These are phyloP conservation scores for Alauda arvensis DNA, from an alignment of 2,797 vertebrate genomes.

Conservation along the genomic window DNA sequence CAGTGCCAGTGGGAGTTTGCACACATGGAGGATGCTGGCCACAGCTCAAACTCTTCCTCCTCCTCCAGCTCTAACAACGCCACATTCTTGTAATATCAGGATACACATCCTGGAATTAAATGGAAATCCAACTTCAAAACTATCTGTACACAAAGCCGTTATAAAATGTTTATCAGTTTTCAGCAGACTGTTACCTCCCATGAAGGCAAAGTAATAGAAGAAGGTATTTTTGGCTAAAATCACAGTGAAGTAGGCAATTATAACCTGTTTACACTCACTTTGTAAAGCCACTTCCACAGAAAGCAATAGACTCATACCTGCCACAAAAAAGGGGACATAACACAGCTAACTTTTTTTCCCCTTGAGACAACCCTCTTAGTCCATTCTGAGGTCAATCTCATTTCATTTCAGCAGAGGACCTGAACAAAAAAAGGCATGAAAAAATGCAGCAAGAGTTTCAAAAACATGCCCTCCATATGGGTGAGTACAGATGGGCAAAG, in stretches of 20 bases:
- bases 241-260: neutral
- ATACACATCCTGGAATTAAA: constrained; percentile 1
- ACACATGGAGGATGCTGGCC: constrained; percentile 8
- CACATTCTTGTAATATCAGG: neutral
- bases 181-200: neutral
- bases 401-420: neutral
- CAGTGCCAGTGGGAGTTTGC: constrained; percentile 40
- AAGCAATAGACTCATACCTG: neutral
- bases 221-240: neutral
- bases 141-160: neutral
- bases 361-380: neutral
- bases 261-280: neutral
- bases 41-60: neutral
- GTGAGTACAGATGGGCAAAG: accelerated
- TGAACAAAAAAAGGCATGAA: neutral
- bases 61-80: neutral
- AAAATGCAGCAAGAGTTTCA: neutral
- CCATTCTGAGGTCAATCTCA: neutral
- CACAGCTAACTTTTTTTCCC: neutral
- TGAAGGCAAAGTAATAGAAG: neutral
- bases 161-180: constrained; percentile 10
- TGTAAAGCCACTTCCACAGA: neutral
- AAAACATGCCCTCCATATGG: neutral
- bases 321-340: neutral
- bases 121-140: constrained; percentile 7